Evolutionary conservation across 2,888 invertebrate genomes (phyloP), one percentile per base, ranked within the genome.

Genomic region (Chrysotoxum bicinctum): DNA sequence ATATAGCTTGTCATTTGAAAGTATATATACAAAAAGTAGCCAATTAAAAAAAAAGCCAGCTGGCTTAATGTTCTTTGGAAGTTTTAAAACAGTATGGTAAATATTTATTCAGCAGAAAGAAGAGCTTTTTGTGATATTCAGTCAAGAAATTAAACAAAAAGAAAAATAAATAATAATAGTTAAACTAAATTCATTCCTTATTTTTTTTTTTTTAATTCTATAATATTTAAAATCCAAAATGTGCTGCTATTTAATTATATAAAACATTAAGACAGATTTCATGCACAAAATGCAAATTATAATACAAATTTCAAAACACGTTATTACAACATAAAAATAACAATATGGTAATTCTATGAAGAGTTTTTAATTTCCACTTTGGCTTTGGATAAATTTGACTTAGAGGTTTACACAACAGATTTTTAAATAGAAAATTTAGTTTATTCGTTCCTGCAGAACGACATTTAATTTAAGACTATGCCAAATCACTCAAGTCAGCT

Each of bases 61-160:
- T 52, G 79, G 70, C 84, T 76, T 70, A 23, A 37, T 56, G 48
- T 66, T 40, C 4, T 64, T 52, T 84, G 75, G 43, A 52, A 23
- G 14, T 56, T 77, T 72, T 72, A 8, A 48, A 50, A 81, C 23
- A 56, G 21, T 35, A 45, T 64, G 70, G 66, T 68, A 85, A 62
- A 69, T 70, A 75, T 54, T 70, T 62, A 48, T 56, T 76, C 76
- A 85, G 85, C 81, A 85, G 85, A 85, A 85, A 81, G 85, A 85
- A 85, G 73, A 77, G 85, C 85, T 85, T 85, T 81, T 81, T 76
- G 85, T 85, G 85, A 85, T 85, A 73, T 69, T 76, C 75, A 79
- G 50, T 79, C 32, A 80, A 76, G 43, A 74, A 72, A 45, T 21
- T 35, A 64, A 48, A 30, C 2, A 32, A 60, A 40, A 50, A 43